These are phyloP conservation scores for Allobates femoralis DNA, from an alignment of 2,797 vertebrate species.

Conservation along the genomic window DNA sequence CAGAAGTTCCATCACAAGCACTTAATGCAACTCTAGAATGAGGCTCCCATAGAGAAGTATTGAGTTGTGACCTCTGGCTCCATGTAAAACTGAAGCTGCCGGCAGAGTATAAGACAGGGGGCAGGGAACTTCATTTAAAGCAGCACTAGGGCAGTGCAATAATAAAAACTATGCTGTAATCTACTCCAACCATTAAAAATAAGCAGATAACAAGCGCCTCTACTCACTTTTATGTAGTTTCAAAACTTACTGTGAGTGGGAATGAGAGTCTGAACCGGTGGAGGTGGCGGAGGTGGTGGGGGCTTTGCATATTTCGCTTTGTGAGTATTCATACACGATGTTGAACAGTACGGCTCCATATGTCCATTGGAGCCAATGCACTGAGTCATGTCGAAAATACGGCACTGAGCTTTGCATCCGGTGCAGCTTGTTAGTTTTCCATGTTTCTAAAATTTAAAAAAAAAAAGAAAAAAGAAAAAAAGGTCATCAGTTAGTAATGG, in stretches of 20 bases:
- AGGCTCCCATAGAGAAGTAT: too few relatives aligned
- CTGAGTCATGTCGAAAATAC: conserved; percentile 93
- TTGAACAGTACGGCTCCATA: conserved; percentile 95
- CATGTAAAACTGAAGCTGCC: too few relatives aligned
- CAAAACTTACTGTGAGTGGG: conserved; percentile 77
- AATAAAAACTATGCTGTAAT: too few relatives aligned
- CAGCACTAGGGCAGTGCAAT: too few relatives aligned
- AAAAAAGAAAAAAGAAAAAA: conserved; percentile 71
- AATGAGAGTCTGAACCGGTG: conserved; percentile 39
- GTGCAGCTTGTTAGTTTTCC: conserved; percentile 91
- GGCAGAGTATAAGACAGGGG: too few relatives aligned
- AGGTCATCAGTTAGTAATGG: conserved; percentile 58
- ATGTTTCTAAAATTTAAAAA: conserved; percentile 82
- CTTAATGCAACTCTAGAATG: too few relatives aligned
- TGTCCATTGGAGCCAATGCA: conserved; percentile 87
- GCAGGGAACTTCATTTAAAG: too few relatives aligned
- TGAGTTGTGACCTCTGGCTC: too few relatives aligned
- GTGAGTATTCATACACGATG: conserved; percentile 90
- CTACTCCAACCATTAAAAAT: too few relatives aligned
- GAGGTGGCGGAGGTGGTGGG: not conserved
- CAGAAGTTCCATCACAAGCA: too few relatives aligned
- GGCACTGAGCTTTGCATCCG: conserved; percentile 92
- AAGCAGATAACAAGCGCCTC: too few relatives aligned
- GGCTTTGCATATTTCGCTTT: conserved; percentile 87
- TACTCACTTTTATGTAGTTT: too few relatives aligned